Evolutionary conservation across 1,140 invertebrate species (phyloP), one percentile per base, ranked within the genome.

Genomic region (Ostrea denselamellosa): DNA sequence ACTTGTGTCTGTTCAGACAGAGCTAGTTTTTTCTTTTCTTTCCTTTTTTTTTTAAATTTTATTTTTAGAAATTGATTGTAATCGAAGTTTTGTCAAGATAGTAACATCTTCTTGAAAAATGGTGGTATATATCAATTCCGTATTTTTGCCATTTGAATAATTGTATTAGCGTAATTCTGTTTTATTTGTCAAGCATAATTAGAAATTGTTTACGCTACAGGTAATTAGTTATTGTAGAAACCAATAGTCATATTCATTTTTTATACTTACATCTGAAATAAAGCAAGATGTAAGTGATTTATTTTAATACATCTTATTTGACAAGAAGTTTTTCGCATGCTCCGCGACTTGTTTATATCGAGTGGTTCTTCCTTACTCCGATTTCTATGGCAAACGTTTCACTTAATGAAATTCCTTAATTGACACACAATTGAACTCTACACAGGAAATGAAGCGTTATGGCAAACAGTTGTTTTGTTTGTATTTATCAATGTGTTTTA

Each of bases 401-500:
- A 71, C 25, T 71, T 28, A 71, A 28, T 71, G 28, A 71, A 25
- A 71, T 71, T 25, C 22, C 22, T 71, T 71, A 28, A 71, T 71
- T 28, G 68, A 28, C 25, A 28, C 68, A 28, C 68, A 71, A 25
- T 71, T 28, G 68, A 62, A 28, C 68, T 14, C 14, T 25, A 9
- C 25, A 12, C 68, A 25, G 68, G 68, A 71, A 28, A 71, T 71
- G 68, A 71, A 71, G 56, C 56, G 25, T 71, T 28, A 12, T 28
- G 28, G 28, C 68, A 71, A 71, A 71, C 68, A 71, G 1, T 25
- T 12, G 22, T 71, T 71, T 71, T 71, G 14, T 71, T 71, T 71
- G 68, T 71, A 71, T 71, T 71, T 71, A 71, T 34, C 12, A 71
- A 34, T 25, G 68, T 71, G 68, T 71, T 71, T 71, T 71, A 71